Percentiles rank a stretch among this genome's conserved stretches.
These are phyloP conservation scores for Teinopalpus imperialis DNA, from an alignment of 2,888 invertebrate species.

Conservation along the genomic window DNA sequence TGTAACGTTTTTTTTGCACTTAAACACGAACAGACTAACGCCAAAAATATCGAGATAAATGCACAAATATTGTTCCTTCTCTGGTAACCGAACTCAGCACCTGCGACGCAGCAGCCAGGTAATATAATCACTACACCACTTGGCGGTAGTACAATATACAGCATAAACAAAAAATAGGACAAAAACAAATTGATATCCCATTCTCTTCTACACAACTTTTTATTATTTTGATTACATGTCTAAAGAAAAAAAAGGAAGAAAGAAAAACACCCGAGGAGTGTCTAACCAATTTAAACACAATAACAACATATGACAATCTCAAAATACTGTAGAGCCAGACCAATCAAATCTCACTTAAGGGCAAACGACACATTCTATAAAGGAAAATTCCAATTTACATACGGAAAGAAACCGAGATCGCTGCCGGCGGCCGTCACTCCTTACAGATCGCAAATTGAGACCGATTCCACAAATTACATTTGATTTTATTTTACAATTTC, in stretches of 20 bases:
- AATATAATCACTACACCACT: too few relatives aligned
- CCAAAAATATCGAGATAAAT: too few relatives aligned
- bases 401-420: constrained; percentile 25
- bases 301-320: constrained; percentile 21
- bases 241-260: background rate
- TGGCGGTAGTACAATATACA: too few relatives aligned
- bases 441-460: constrained; percentile 58
- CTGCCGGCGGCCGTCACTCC: constrained; percentile 32
- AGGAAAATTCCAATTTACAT: constrained; percentile 50
- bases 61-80: too few relatives aligned
- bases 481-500: constrained; percentile 78
- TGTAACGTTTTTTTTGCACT: too few relatives aligned
- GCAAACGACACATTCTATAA: constrained; percentile 36
- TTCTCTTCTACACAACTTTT: too few relatives aligned
- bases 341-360: constrained; percentile 62
- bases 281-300: constrained; percentile 24
- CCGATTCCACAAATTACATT: constrained; percentile 64
- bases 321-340: constrained; percentile 39
- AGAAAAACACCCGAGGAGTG: background rate
- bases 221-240: too few relatives aligned
- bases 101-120: too few relatives aligned
- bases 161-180: too few relatives aligned
- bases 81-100: too few relatives aligned
- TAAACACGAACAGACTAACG: too few relatives aligned
- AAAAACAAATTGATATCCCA: too few relatives aligned